Base-by-base conservation (phyloP, 35 echinoderm and acorn worm genomes). In the Anneissia japonica region DNA sequence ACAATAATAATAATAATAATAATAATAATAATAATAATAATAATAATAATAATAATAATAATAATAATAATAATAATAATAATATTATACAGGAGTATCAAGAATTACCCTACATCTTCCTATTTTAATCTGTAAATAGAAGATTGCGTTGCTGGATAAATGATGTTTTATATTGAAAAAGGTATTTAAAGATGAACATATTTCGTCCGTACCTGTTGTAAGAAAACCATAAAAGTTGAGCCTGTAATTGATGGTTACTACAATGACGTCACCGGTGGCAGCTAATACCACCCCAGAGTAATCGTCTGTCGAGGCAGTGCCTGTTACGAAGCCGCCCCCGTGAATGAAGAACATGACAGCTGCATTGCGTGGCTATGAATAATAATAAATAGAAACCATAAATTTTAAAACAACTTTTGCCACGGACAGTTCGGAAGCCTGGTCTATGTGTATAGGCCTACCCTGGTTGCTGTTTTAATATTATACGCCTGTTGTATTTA, bases 231-330 rank as follows among this genome's bases (percentile, higher is more conserved):
- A 72, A 34, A 82, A 73, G 40, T 80, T 80, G 11, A 94, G 64
- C 30, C 92, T 39, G 79, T 94, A 94, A 38, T 94, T 94, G 32
- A 86, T 74, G 6, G 92, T 90, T 32, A 94, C 88, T 1, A 94
- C 83, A n/a, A 94, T 87, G 39, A 94, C 92, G 39, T 90, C 88
- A 46, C 88, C 88, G n/a, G 79, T 64, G 77, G 84, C 84, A 37
- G 88, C 77, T 31, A 94, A 41, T 11, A 84, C 83, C 32, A 86
- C 76, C 5, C 82, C 82, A 0, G 84, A 77, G 16, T 56, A 46
- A 23, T 38, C 38, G 23, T 89, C 87, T 11, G 77, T 64, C 39
- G 78, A 77, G 26, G 88, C 92, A 72, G 92, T 77, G 17, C 92
- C 88, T 36, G 79, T 13, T 1, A n/a, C 1, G 37, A 46, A 90